phyloP scores from a whole-genome alignment of 2,797 vertebrate genomes.

The Tinamus major region DNA sequence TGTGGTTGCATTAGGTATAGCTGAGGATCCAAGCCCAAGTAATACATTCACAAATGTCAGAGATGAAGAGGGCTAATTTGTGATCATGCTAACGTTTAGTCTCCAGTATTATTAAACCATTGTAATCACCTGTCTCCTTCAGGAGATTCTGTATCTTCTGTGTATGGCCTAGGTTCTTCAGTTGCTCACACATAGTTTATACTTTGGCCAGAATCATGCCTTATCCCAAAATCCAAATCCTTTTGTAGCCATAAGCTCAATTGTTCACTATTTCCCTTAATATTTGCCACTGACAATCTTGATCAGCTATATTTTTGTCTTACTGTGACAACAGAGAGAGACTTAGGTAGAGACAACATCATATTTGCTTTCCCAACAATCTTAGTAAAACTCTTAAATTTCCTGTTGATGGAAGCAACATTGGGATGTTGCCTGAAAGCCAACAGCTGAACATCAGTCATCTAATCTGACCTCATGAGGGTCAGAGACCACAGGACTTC shows the following conservation, averaged over 20 bases:
- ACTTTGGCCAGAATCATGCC: not conserved
- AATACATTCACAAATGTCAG: not conserved
- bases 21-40: not conserved
- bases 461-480: slow-evolving; percentile 13
- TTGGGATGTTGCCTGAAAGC: slow-evolving; percentile 40
- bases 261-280: slow-evolving; percentile 7
- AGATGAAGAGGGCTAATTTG: not conserved
- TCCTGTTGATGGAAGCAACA: slow-evolving; percentile 1
- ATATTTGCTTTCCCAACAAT: slow-evolving; percentile 4
- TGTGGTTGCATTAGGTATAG: not conserved
- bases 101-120: not conserved
- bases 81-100: not conserved
- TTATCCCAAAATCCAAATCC: not conserved
- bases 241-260: not conserved
- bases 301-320: slow-evolving; percentile 3
- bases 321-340: not conserved
- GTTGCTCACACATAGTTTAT: not conserved
- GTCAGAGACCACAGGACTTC: slow-evolving; percentile 5
- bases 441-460: slow-evolving; percentile 8
- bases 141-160: not conserved
- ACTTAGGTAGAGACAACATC: not conserved
- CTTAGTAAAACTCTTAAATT: slow-evolving; percentile 7
- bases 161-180: not conserved
- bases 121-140: not conserved
- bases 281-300: slow-evolving; percentile 33